Evolutionary conservation across 2,113 vertebrate genomes (phyloP), one percentile per base, ranked within the genome.

Genomic region (Notarius lentiginosus): DNA sequence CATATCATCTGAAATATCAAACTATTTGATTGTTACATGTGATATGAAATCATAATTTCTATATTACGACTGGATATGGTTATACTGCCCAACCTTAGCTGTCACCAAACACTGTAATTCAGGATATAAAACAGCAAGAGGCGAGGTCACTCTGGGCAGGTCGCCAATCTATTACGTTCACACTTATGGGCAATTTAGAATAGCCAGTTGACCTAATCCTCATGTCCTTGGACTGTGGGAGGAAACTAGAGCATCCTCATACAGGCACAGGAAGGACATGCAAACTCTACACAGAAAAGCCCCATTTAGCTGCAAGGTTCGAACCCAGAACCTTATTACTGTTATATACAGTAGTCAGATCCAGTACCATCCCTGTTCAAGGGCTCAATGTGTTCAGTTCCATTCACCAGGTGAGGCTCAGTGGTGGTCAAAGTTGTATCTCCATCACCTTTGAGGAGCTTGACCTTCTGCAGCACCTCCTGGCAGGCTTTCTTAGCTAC

Each of bases 391-490:
- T 95, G 87, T 24, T 90, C 63, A 0, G 86, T 0, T 7, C 96
- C 96, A 2, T 96, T 96, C 87, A 93, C 90, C 85, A 95, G 7
- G 14, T 85, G 90, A 17, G 20, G 89, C 0, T 79, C 60, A 49
- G 84, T 9, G 61, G 88, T 0, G 72, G 84, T 1, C 86, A 1
- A 18, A 88, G 56, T 55, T 76, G 66, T 75, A 2, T 90, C 87
- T 14, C 82, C 17, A 0, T 94, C 53, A 0, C 92, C 84, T 1
- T 90, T 95, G 66, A 96, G 91, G 82, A 95, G 51, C 89, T 96
- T 97, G 1, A 98, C 97, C 89, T 98, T 97, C 92, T 98, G 96
- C 90, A 99, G 94, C 0, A 99, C 98, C 22, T 99, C 96, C 87
- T 96, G 93, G 56, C 98, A 99, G 18, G 98, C 97, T 4, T 92